Percentiles rank a stretch among this genome's conserved stretches.
These are phyloP conservation scores for Notothenia coriiceps DNA, from an alignment of 2,113 vertebrate species.

Conservation along the genomic window DNA sequence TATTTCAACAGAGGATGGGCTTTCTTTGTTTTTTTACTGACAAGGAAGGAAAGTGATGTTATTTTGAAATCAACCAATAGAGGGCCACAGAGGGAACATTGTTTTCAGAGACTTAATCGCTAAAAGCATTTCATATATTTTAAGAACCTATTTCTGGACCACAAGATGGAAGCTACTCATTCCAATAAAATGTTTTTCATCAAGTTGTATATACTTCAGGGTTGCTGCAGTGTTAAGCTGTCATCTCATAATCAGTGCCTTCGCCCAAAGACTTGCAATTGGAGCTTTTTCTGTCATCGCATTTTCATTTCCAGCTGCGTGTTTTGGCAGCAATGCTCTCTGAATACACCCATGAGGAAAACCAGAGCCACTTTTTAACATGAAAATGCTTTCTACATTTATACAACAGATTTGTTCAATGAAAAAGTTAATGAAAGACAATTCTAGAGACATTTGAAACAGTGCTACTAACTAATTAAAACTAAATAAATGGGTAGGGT, in stretches of 20 bases:
- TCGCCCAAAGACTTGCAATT: not conserved
- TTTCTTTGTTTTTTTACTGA: not conserved
- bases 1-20: not conserved
- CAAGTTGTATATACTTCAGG: no score
- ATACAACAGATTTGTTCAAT: not conserved
- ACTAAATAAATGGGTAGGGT: no score
- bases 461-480: no score
- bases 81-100: conserved; percentile 10
- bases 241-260: not conserved
- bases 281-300: not conserved
- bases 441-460: no score
- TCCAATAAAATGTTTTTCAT: no score
- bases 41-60: not conserved
- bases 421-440: no score
- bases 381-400: not conserved
- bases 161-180: no score
- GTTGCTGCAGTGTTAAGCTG: not conserved
- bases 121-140: no score
- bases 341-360: not conserved
- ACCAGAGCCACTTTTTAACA: not conserved
- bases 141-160: no score
- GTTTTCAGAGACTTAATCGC: no score
- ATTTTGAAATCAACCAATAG: conserved; percentile 20
- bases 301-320: not conserved
- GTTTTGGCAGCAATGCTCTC: not conserved